Evolutionary conservation across 2,797 vertebrate genomes (phyloP).

Genomic region (Argyrosomus regius): DNA sequence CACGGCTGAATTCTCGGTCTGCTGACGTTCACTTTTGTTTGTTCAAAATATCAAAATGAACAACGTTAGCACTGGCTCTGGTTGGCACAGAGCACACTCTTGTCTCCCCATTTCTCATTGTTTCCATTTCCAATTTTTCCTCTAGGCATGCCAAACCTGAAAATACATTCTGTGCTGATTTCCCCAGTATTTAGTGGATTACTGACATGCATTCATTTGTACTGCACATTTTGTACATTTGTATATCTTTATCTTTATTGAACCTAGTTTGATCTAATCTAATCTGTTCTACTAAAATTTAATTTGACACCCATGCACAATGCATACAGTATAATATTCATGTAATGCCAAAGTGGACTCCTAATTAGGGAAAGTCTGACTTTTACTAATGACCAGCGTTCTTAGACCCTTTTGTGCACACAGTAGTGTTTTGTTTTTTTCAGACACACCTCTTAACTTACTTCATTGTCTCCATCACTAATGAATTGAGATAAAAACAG

Average conservation of each 20-base stretch:
- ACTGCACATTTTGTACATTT: neutral
- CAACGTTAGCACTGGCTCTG: neutral
- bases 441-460: neutral
- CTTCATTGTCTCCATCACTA: neutral
- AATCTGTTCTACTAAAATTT: neutral
- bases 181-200: neutral
- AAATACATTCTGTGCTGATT: neutral
- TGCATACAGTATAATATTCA: neutral
- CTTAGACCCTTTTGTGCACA: neutral
- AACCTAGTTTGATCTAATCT: neutral
- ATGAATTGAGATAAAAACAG: neutral
- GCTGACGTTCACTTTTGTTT: neutral
- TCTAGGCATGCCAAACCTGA: neutral
- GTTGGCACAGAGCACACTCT: no score
- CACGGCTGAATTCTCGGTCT: rapidly evolving
- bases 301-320: neutral
- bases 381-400: neutral
- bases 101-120: neutral
- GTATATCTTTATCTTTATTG: neutral
- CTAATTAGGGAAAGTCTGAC: neutral
- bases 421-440: neutral
- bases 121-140: neutral
- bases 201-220: neutral
- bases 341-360: neutral
- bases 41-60: neutral